Evolutionary conservation across 2,113 vertebrate species (phyloP).

Genomic region (Arenaria interpres): DNA sequence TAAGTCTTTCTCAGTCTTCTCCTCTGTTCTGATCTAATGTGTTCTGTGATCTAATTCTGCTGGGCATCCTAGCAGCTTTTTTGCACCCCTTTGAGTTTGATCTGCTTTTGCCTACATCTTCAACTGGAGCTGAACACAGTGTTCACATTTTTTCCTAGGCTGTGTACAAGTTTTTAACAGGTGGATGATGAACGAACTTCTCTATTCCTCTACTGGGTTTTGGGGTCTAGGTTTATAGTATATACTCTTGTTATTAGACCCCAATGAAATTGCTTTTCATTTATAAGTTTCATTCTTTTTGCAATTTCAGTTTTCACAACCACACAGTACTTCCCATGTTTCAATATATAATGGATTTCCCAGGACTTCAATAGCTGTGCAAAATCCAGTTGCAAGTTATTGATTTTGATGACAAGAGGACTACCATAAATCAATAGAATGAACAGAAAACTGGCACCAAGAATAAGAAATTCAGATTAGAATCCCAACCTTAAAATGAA

Average conservation of each 20-base stretch:
- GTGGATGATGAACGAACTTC: neutral
- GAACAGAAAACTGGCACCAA: neutral
- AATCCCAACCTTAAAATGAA: neutral
- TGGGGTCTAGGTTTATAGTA: neutral
- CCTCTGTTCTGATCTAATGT: fast-evolving
- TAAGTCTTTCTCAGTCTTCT: neutral
- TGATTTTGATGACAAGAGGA: neutral
- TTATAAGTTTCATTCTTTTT: neutral
- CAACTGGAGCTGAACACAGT: neutral
- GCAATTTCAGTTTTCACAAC: neutral
- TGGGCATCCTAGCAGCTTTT: neutral
- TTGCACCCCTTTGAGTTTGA: neutral
- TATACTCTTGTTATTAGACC: neutral
- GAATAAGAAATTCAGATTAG: neutral
- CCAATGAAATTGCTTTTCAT: neutral
- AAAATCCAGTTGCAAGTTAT: neutral
- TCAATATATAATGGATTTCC: neutral
- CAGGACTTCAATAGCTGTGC: neutral
- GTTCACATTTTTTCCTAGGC: neutral
- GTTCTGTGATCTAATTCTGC: neutral
- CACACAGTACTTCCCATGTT: neutral
- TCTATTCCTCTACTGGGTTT: neutral
- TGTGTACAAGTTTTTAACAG: neutral
- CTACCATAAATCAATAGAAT: neutral
- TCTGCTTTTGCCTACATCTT: neutral